Conservation (phyloP, 2,113 vertebrate species). For the Octodon degus region DNA sequence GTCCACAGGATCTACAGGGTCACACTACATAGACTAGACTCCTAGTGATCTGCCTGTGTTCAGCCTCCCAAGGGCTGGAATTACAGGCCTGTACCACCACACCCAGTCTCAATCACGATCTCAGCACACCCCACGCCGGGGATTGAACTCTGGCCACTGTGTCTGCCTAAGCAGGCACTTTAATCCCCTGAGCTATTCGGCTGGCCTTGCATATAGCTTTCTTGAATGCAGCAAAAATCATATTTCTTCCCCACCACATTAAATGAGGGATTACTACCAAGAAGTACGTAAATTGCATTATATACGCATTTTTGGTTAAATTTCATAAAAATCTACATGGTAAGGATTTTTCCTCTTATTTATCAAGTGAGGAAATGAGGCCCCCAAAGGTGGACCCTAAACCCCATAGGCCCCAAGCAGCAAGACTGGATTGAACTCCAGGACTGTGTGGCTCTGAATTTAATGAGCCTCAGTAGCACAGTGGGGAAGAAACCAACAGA, state of each 20-base stretch:
- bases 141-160: too few species aligned
- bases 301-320: constrained; percentile 7
- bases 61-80: too few species aligned
- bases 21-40: too few species aligned
- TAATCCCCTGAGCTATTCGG: too few species aligned
- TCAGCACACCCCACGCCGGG: too few species aligned
- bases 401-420: not conserved
- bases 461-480: not conserved
- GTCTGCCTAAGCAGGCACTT: too few species aligned
- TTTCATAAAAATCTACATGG: not conserved
- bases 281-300: constrained; percentile 11
- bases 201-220: not conserved
- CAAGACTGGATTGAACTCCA: accelerated
- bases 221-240: not conserved
- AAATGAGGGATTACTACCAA: constrained; percentile 18
- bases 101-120: too few species aligned
- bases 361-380: not conserved
- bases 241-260: not conserved
- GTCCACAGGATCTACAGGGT: too few species aligned
- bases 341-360: not conserved
- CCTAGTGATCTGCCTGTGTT: too few species aligned
- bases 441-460: not conserved
- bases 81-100: too few species aligned
- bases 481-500: not conserved
- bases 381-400: not conserved